Evolutionary conservation across 2,888 invertebrate species (phyloP).

Genomic region (Beris morrisii): DNA sequence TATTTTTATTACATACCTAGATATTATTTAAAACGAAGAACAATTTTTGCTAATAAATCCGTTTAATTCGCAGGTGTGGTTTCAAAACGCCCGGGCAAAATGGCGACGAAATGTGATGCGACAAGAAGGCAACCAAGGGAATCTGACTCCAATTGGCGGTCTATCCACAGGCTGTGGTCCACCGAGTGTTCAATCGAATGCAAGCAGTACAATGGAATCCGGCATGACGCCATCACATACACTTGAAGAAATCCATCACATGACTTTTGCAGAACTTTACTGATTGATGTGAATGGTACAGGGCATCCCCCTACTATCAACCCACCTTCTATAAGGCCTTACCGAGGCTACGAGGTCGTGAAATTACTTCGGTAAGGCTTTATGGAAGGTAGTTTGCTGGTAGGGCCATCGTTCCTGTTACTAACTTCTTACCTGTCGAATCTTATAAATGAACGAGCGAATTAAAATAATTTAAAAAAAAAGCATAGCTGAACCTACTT

Average conservation of each 20-base stretch:
- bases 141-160: conserved; percentile 4
- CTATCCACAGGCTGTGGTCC: conserved; percentile 35
- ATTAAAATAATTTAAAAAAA: no score
- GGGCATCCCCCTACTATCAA: conserved; percentile 11
- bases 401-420: no score
- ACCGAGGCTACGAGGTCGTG: no score
- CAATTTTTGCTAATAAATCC: no score
- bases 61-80: conserved; percentile 77
- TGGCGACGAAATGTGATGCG: conserved; percentile 87
- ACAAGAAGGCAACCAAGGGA: conserved; percentile 60
- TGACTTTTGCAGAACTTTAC: conserved; percentile 42
- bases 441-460: no score
- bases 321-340: no score
- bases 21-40: no score
- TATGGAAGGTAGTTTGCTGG: no score
- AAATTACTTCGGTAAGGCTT: no score
- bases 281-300: conserved; percentile 32
- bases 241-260: conserved; percentile 42
- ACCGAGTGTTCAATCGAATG: conserved; percentile 39
- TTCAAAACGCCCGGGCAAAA: conserved; percentile 95
- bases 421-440: no score
- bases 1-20: no score
- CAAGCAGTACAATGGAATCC: conserved; percentile 37
- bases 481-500: no score
- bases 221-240: conserved; percentile 41